phyloP scores from a whole-genome alignment of 2,888 invertebrate species.

The Chloroclystis v-ata region DNA sequence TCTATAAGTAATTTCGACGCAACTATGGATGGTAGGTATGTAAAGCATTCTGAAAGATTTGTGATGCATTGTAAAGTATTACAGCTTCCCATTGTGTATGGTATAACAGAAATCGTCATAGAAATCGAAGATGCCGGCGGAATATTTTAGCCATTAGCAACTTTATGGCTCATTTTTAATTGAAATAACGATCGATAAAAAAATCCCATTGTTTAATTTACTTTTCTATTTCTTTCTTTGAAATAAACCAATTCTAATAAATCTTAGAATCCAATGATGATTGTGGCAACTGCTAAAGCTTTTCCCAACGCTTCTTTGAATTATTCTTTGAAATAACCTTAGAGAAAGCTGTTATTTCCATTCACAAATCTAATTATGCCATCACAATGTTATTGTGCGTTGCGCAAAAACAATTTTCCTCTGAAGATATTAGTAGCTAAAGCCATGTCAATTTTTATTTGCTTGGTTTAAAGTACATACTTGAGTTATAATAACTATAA shows the following conservation, averaged over 20 bases:
- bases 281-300: constrained; percentile 21
- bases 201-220: constrained; percentile 8
- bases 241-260: constrained; percentile 9
- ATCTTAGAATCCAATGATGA: constrained; percentile 23
- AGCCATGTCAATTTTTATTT: constrained; percentile 38
- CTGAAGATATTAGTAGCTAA: constrained; percentile 29
- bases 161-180: constrained; percentile 7
- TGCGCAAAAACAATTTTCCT: constrained; percentile 35
- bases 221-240: constrained; percentile 6
- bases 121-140: too few relatives aligned
- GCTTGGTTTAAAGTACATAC: too few relatives aligned
- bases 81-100: too few relatives aligned
- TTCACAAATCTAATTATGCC: constrained; percentile 42
- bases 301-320: constrained; percentile 33
- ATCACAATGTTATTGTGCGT: constrained; percentile 41
- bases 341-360: constrained; percentile 42
- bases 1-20: too few relatives aligned
- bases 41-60: too few relatives aligned
- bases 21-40: too few relatives aligned
- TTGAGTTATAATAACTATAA: too few relatives aligned
- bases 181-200: not conserved
- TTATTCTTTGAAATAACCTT: constrained; percentile 27
- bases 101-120: too few relatives aligned
- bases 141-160: not conserved
- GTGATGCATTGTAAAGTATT: too few relatives aligned